Evolutionary conservation across 2,888 invertebrate species (phyloP).

Genomic region (Drosophila limbata): DNA sequence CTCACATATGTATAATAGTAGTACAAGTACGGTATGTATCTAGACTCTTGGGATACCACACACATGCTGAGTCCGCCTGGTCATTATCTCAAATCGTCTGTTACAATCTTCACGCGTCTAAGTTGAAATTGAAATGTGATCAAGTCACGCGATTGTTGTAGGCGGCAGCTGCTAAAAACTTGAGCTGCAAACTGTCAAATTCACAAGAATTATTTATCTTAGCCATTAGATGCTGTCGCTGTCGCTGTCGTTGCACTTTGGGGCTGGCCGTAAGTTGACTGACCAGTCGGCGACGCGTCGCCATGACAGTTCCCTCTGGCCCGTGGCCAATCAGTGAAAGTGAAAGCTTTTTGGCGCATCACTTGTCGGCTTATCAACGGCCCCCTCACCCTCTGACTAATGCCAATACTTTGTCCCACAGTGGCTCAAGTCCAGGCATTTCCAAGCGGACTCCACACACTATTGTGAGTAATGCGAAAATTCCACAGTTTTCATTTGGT

Average conservation of each 20-base stretch:
- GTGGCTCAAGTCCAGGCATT: slow-evolving; percentile 11
- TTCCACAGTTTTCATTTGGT: slow-evolving; percentile 20
- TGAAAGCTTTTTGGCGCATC: slow-evolving; percentile 51
- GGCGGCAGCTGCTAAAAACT: slow-evolving; percentile 11
- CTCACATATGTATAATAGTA: neutral
- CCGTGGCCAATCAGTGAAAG: slow-evolving; percentile 35
- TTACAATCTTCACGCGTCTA: slow-evolving; percentile 42
- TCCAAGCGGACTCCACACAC: slow-evolving; percentile 1
- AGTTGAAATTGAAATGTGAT: slow-evolving; percentile 47
- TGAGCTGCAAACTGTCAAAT: slow-evolving; percentile 43
- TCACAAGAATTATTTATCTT: slow-evolving; percentile 33
- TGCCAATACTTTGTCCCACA: slow-evolving; percentile 15
- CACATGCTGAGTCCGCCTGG: slow-evolving; percentile 52
- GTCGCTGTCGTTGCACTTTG: slow-evolving; percentile 17
- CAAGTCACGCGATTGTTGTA: slow-evolving; percentile 57
- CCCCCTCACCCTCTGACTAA: slow-evolving; percentile 41
- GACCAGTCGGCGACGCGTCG: slow-evolving; percentile 37
- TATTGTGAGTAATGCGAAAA: slow-evolving; percentile 42
- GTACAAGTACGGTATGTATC: neutral
- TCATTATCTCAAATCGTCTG: slow-evolving; percentile 50
- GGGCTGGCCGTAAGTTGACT: slow-evolving; percentile 36
- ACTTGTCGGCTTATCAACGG: slow-evolving; percentile 31
- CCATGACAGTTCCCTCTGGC: slow-evolving; percentile 2
- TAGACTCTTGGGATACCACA: slow-evolving; percentile 28
- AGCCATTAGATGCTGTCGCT: slow-evolving; percentile 2